Base-by-base conservation (phyloP, 2,888 invertebrate genomes). In the Athalia circularis region DNA sequence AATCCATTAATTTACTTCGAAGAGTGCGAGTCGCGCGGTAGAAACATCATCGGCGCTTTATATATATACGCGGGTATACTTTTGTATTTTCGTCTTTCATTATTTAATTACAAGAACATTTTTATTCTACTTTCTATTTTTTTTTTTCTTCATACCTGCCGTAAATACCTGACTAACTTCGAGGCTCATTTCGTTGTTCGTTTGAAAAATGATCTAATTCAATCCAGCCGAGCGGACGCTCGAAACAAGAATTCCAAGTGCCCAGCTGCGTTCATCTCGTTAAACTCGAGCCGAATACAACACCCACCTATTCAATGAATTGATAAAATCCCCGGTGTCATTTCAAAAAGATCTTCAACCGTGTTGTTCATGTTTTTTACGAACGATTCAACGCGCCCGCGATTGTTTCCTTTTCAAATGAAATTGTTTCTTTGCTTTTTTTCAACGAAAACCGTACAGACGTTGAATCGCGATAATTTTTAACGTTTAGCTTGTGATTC, bases 1-100 rank as follows among this genome's bases (percentile, higher is more conserved):
- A 68, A 68, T 54, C 68, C 68, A 68, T 68, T 68, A 50, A 68
- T 68, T 68, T 54, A 54, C 68, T 68, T 54, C 29, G 68, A 68
- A 52, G 54, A 52, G 68, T 29, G 29, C 29, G 29, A 29, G 29
- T 29, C 29, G 29, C 50, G 52, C 68, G 29, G 29, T 52, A 50
- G n/a, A 54, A 54, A 54, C 54, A 11, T 9, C 52, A 68, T 43
- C 54, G 50, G 45, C 7, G n/a, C n/a, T n/a, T n/a, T n/a, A n/a
- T n/a, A 11, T 9, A 29, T 9, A 3, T 43, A 7, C 15, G 54
- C n/a, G n/a, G 54, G 9, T 54, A 11, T 54, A 54, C 3, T 54
- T 8, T 54, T 54, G 8, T 54, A 11, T 11, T 54, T 54, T 54
- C n/a, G 54, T n/a, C 9, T 52, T 43, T 43, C 4, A 3, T 68